A percentile compares a stretch with the other conserved stretches of the same genome.
Conservation (phyloP, 2,797 vertebrate genomes). For the Bryconaethiops microstoma region DNA sequence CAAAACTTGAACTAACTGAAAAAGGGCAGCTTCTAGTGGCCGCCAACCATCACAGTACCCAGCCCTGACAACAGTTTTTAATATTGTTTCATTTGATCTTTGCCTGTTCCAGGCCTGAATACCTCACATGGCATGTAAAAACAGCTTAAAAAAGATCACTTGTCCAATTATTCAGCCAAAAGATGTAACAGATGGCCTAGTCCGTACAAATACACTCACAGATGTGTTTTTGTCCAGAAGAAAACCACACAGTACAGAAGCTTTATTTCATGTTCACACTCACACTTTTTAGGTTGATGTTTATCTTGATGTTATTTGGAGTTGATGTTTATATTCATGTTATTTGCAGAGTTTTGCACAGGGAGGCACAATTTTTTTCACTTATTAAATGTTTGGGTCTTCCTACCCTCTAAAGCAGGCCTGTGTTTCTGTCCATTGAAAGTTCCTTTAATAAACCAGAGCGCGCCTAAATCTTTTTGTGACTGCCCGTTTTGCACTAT, state of each 20-base stretch:
- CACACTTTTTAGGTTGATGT: slow-evolving; percentile 5
- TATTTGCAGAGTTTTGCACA: background rate
- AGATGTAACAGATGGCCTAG: slow-evolving; percentile 69
- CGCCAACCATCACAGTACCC: too few relatives aligned
- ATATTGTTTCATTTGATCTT: slow-evolving; percentile 35
- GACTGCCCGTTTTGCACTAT: too few relatives aligned
- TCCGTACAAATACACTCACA: slow-evolving; percentile 42
- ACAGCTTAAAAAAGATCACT: slow-evolving; percentile 71
- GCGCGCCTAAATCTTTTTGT: too few relatives aligned
- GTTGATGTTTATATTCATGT: background rate
- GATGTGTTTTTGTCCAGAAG: slow-evolving; percentile 27
- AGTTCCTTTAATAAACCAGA: too few relatives aligned
- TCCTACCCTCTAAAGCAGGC: background rate
- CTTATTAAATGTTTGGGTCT: background rate
- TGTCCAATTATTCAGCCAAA: slow-evolving; percentile 71
- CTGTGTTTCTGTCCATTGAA: background rate
- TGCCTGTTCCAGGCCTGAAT: slow-evolving; percentile 59
- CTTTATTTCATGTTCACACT: slow-evolving; percentile 11
- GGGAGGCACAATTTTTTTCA: background rate
- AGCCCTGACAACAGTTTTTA: too few relatives aligned
- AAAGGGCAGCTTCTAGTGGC: too few relatives aligned
- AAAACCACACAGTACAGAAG: slow-evolving; percentile 22
- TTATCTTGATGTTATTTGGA: background rate
- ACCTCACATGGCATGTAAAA: slow-evolving; percentile 70
- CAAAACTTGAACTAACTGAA: too few relatives aligned